phyloP scores from a whole-genome alignment of 2,797 vertebrate species.

The Crocodylus rhombifer region DNA sequence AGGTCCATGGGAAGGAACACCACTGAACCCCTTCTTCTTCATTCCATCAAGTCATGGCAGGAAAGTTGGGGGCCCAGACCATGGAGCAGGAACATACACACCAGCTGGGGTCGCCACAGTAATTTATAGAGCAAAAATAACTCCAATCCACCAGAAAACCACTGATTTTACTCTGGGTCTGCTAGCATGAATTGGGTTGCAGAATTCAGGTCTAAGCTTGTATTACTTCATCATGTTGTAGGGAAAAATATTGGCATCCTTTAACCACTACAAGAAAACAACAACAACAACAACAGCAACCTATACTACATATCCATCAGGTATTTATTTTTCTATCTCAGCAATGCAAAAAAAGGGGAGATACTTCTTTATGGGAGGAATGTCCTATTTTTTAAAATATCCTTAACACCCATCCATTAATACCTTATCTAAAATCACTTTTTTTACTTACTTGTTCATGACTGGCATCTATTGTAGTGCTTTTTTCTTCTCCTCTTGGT shows the following conservation, averaged over 20 bases:
- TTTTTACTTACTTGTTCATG: neutral
- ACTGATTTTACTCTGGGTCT: neutral
- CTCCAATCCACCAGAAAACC: accelerated
- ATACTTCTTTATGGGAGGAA: slow-evolving; percentile 41
- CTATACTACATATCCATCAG: neutral
- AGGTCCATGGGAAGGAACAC: no score
- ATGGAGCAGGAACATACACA: no score
- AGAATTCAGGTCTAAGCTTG: neutral
- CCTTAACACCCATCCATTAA: neutral
- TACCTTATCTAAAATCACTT: neutral
- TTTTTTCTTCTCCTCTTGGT: neutral
- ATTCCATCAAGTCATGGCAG: no score
- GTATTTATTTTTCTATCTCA: slow-evolving; percentile 53
- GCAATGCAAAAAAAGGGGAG: slow-evolving; percentile 20
- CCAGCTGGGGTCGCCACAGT: no score
- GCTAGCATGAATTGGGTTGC: neutral
- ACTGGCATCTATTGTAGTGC: accelerated
- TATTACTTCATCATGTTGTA: neutral
- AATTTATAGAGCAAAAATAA: no score
- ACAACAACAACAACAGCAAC: no score
- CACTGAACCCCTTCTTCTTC: no score
- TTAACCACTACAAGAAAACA: neutral
- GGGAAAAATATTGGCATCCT: neutral
- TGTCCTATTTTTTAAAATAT: slow-evolving; percentile 36
- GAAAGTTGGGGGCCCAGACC: no score